phyloP scores from a whole-genome alignment of 2,888 invertebrate species.

The Amphipoea oculea region DNA sequence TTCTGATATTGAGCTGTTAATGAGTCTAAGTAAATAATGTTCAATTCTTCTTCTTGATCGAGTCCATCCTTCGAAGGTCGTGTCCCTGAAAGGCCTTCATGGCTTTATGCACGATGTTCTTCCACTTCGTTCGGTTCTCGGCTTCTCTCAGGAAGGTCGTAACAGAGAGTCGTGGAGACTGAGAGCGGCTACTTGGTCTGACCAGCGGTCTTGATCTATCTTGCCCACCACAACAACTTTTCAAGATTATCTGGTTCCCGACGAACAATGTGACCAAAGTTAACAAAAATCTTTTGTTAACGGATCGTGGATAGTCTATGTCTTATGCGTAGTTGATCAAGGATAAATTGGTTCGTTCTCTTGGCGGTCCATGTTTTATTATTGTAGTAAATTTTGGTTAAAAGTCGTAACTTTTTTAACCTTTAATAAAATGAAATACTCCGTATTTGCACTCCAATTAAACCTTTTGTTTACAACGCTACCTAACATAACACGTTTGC shows the following conservation, averaged over 20 bases:
- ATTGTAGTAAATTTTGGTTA: neutral
- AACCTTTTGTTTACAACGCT: slow-evolving; percentile 18
- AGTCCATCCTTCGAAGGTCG: neutral
- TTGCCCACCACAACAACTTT: no score
- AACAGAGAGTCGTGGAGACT: no score
- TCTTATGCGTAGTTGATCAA: neutral
- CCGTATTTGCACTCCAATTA: slow-evolving; percentile 19
- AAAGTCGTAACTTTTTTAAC: neutral
- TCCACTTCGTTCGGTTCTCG: no score
- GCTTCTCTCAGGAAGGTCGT: no score
- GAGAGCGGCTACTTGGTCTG: no score
- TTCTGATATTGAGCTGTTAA: neutral
- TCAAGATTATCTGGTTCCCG: no score
- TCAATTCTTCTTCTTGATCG: neutral
- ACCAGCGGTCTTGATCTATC: no score
- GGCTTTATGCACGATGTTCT: no score
- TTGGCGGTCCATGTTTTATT: neutral
- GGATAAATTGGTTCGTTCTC: neutral
- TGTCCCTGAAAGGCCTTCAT: neutral
- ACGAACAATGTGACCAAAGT: neutral
- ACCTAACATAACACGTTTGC: neutral
- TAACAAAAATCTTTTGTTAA: neutral
- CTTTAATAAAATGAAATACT: neutral
- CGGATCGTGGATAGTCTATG: neutral
- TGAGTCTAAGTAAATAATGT: neutral